Conservation (phyloP, 2,888 invertebrate genomes). For the Acleris laterana region DNA sequence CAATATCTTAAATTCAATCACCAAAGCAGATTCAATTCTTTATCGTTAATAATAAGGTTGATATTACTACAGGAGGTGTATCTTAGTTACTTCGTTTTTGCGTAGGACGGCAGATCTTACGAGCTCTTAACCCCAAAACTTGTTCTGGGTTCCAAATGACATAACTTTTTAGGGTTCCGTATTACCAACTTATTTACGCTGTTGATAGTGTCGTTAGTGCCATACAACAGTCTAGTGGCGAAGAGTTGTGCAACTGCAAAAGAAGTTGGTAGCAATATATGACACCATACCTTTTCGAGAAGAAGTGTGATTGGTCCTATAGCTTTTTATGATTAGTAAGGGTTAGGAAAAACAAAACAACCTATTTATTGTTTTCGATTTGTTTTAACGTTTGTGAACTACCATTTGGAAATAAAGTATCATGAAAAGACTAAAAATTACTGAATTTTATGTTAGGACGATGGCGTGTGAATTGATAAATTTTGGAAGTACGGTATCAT, state of each 20-base stretch:
- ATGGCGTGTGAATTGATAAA: too few relatives aligned
- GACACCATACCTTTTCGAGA: conserved; percentile 3
- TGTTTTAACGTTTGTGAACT: background rate
- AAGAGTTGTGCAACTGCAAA: background rate
- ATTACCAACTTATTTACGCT: conserved; percentile 7
- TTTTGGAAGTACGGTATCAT: too few relatives aligned
- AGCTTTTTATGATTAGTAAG: conserved; percentile 17
- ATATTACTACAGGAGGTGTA: too few relatives aligned
- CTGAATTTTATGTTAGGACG: too few relatives aligned
- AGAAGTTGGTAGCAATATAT: conserved; percentile 1
- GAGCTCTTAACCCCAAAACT: conserved; percentile 11
- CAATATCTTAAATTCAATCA: too few relatives aligned
- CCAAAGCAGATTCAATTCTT: too few relatives aligned
- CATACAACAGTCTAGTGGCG: background rate
- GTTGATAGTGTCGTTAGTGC: background rate
- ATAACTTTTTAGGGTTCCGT: conserved; percentile 25
- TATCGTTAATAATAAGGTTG: too few relatives aligned
- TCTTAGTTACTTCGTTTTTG: too few relatives aligned
- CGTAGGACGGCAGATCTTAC: too few relatives aligned
- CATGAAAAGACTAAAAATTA: too few relatives aligned
- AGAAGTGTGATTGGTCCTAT: conserved; percentile 22
- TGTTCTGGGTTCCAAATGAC: conserved; percentile 22
- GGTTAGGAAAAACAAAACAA: conserved; percentile 3
- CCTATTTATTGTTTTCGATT: background rate
- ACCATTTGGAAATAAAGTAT: too few relatives aligned